These are phyloP conservation scores for Otocyon megalotis DNA, from an alignment of 2,113 vertebrate species.

Conservation along the genomic window DNA sequence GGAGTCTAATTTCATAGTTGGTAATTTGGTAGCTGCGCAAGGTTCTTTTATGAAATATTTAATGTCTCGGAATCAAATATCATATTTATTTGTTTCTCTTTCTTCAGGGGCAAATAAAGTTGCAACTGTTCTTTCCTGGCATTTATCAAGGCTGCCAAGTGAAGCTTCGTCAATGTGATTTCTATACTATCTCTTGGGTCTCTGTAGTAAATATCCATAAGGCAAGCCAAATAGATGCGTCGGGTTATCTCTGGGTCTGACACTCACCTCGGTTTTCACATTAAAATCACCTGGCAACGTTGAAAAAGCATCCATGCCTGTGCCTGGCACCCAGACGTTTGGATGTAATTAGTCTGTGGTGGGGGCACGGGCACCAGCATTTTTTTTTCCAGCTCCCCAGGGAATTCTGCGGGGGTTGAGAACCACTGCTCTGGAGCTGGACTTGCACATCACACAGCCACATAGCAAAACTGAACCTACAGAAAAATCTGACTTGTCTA, in stretches of 20 bases:
- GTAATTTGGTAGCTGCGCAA: constrained; percentile 71
- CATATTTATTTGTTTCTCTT: constrained; percentile 73
- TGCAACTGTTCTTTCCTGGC: not conserved
- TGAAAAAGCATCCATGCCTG: not conserved
- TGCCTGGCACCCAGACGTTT: not conserved
- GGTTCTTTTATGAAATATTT: constrained; percentile 70
- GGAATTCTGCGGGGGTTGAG: not conserved
- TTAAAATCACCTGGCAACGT: not conserved
- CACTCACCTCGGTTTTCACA: not conserved
- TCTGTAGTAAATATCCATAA: not conserved
- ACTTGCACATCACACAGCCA: not conserved
- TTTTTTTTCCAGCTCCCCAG: not conserved
- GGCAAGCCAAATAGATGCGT: not conserved
- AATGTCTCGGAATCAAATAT: constrained; percentile 66
- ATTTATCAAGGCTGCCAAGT: not conserved
- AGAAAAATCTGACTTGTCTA: not conserved
- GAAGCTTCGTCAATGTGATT: constrained; percentile 14
- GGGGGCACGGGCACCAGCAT: not conserved
- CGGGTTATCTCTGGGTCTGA: not conserved
- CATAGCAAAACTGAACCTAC: not conserved
- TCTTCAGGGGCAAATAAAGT: constrained; percentile 51
- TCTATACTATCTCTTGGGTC: not conserved
- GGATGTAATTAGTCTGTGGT: constrained; percentile 5
- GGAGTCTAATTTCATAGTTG: constrained; percentile 74
- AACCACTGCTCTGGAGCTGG: not conserved